Base-by-base conservation (phyloP, 2,888 invertebrate genomes). In the Morinoia aosen region DNA sequence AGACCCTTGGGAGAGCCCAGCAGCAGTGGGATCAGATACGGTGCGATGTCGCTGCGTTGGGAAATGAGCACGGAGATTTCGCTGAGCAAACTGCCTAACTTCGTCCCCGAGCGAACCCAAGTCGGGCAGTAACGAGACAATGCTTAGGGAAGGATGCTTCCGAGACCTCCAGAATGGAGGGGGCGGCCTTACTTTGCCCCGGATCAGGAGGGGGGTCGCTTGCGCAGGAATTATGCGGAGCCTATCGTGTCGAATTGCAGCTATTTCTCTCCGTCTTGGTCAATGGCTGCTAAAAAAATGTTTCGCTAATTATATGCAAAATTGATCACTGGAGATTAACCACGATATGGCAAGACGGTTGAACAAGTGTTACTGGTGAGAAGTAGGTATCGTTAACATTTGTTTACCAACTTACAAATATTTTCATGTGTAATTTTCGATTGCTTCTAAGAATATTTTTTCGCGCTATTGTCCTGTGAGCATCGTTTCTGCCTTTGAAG, bases 11-110 rank as follows among this genome's bases (percentile, higher is more conserved):
- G 93, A 93, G 56, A 56, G 58, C 93, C 93, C 93, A 40, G 56
- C 57, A 93, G 56, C 58, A 56, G 57, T 48, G 93, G 93, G 93
- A 93, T 93, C 93, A 93, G 93, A 93, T 93, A 56, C 57, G 93
- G 57, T 57, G 57, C 58, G 57, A 57, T 93, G 93, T 93, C 93
- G 57, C 93, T 57, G 57, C 93, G n/a, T 33, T 33, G 93, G 93
- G 93, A 93, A 93, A 93, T 93, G 93, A 93, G 93, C 56, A 56
- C 57, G n/a, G 57, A 57, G 93, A 93, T 93, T 93, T 93, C 93
- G 93, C 93, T 57, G 48, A 56, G 56, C 57, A 93, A 93, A 93
- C n/a, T 93, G 93, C 93, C 93, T 33, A 93, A 93, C 25, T 93
- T 93, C n/a, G 93, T 57, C 93, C 16, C 25, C 56, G n/a, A n/a